These are phyloP conservation scores for Ormyrus labotus DNA, from an alignment of 2,888 invertebrate genomes.

Conservation along the genomic window DNA sequence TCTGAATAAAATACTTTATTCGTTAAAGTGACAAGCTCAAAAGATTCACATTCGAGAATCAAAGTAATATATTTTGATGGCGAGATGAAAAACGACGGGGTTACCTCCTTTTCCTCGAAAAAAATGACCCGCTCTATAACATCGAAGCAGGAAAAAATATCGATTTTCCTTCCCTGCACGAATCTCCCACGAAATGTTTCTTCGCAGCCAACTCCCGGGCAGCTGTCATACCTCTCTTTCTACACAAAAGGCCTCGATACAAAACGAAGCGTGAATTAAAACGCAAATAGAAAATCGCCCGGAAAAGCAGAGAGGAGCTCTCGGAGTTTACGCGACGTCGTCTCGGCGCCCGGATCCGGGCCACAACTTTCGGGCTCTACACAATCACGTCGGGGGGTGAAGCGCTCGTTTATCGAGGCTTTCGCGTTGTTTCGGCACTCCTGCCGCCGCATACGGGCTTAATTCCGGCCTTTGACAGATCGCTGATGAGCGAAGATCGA, in stretches of 20 bases:
- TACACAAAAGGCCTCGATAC: no score
- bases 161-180: not conserved
- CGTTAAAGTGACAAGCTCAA: no score
- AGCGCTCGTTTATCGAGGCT: constrained; percentile 22
- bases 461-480: no score
- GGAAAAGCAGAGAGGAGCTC: not conserved
- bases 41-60: no score
- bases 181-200: not conserved
- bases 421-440: constrained; percentile 26
- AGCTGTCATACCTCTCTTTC: no score
- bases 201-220: not conserved
- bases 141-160: not conserved
- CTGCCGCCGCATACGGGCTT: not conserved
- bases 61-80: no score
- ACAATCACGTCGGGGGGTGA: constrained; percentile 9
- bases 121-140: no score
- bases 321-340: not conserved
- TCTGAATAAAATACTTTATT: no score
- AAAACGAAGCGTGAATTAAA: constrained; percentile 1
- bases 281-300: not conserved
- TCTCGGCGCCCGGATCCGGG: constrained; percentile 37
- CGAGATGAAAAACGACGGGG: no score
- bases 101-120: no score
- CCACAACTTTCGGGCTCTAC: constrained; percentile 8
- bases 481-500: no score